Evolutionary conservation across 2,113 vertebrate genomes (phyloP).

Genomic region (Erythrocebus patas): DNA sequence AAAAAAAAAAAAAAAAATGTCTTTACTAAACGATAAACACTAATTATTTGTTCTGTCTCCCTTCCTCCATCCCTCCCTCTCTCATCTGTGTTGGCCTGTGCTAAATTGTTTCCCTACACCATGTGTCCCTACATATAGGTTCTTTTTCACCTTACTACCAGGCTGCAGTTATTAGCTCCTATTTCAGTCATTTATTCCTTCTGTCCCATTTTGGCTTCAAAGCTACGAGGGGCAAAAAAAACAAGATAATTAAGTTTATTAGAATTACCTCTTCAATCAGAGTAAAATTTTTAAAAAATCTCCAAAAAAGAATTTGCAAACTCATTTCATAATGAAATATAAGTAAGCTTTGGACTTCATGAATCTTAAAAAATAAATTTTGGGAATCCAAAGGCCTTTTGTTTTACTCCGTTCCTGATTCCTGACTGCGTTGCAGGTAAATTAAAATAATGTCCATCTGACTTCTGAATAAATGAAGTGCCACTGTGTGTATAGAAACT

Average conservation of each 20-base stretch:
- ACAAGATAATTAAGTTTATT: background rate
- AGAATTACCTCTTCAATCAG: background rate
- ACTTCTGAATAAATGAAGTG: background rate
- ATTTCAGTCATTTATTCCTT: background rate
- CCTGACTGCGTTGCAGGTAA: background rate
- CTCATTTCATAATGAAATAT: background rate
- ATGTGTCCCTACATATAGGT: fast-evolving
- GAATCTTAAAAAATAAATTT: background rate
- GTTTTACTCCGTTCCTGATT: background rate
- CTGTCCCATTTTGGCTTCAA: background rate
- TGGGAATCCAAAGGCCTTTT: background rate
- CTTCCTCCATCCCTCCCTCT: too few relatives aligned
- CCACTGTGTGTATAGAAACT: background rate
- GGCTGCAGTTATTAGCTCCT: background rate
- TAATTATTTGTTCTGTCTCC: background rate
- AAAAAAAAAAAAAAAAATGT: background rate
- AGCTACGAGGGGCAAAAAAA: background rate
- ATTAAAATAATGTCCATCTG: background rate
- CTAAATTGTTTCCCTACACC: background rate
- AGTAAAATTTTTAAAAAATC: background rate
- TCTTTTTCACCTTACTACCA: background rate
- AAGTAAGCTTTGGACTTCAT: background rate
- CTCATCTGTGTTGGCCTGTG: background rate
- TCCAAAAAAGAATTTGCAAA: background rate
- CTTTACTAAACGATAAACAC: background rate